Conservation (phyloP, 2,888 invertebrate species). For the Seira musarum region DNA sequence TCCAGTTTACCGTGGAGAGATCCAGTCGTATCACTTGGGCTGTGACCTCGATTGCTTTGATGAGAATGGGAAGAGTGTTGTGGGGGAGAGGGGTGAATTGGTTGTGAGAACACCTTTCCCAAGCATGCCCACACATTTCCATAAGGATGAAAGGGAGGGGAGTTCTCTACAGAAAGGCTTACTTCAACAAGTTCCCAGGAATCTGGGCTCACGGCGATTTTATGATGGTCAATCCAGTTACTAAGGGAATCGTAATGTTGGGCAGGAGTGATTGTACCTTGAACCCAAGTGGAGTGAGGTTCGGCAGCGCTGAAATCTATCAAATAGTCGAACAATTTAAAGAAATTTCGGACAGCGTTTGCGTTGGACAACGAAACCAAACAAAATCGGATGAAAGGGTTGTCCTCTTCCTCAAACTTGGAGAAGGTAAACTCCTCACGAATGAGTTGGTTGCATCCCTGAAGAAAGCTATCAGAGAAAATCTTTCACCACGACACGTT, state of each 20-base stretch:
- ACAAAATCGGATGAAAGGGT: conserved; percentile 75
- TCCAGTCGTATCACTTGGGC: conserved; percentile 75
- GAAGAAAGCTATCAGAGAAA: conserved; percentile 72
- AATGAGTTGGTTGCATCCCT: conserved; percentile 72
- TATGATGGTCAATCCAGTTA: conserved; percentile 73
- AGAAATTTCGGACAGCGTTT: conserved; percentile 75
- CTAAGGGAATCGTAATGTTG: conserved; percentile 76
- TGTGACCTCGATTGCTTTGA: conserved; percentile 74
- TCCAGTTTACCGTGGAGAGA: conserved; percentile 76
- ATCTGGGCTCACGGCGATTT: conserved; percentile 77
- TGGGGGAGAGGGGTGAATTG: conserved; percentile 75
- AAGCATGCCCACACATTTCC: conserved; percentile 76
- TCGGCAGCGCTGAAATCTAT: conserved; percentile 78
- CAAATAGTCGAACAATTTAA: conserved; percentile 75
- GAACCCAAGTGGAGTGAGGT: conserved; percentile 77
- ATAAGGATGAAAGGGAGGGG: conserved; percentile 74
- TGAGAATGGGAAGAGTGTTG: conserved; percentile 73
- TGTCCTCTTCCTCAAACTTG: conserved; percentile 75
- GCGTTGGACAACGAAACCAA: conserved; percentile 74
- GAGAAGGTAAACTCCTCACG: conserved; percentile 70
- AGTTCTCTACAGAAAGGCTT: conserved; percentile 73
- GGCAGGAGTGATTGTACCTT: conserved; percentile 76
- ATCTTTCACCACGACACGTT: conserved; percentile 75
- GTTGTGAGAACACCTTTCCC: conserved; percentile 76
- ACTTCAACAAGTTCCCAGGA: conserved; percentile 73